Percentiles rank a stretch among this genome's conserved stretches.
These are phyloP conservation scores for Peromyscus californicus DNA, from an alignment of 2,113 vertebrate genomes.

Conservation along the genomic window DNA sequence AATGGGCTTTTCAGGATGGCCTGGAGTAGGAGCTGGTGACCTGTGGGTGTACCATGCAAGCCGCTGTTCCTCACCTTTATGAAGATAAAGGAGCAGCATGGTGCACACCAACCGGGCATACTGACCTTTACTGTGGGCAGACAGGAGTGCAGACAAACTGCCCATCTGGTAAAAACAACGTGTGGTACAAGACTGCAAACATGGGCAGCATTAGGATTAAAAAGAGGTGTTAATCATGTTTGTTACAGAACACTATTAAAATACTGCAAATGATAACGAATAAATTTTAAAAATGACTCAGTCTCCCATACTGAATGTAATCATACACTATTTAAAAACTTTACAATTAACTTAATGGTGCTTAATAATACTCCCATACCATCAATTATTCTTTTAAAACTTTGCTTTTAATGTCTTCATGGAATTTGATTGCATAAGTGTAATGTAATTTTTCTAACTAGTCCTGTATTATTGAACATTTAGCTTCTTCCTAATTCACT, in stretches of 20 bases:
- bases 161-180: background rate
- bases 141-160: background rate
- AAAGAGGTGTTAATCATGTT: background rate
- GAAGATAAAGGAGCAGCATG: background rate
- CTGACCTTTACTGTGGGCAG: background rate
- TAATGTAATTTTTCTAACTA: constrained; percentile 60
- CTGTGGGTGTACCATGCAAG: background rate
- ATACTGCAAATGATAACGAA: background rate
- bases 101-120: background rate
- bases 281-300: constrained; percentile 8
- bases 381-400: constrained; percentile 71
- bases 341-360: constrained; percentile 63
- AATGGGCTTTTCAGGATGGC: background rate
- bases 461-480: constrained; percentile 57
- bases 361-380: constrained; percentile 45
- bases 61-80: rapidly evolving
- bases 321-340: constrained; percentile 42
- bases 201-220: background rate
- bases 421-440: constrained; percentile 49
- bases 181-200: background rate
- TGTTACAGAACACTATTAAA: constrained; percentile 3
- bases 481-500: constrained; percentile 59
- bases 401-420: constrained; percentile 56
- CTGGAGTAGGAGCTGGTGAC: background rate
- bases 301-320: constrained; percentile 41